Evolutionary conservation across 1,140 invertebrate genomes (phyloP).

Genomic region (Limonius californicus): DNA sequence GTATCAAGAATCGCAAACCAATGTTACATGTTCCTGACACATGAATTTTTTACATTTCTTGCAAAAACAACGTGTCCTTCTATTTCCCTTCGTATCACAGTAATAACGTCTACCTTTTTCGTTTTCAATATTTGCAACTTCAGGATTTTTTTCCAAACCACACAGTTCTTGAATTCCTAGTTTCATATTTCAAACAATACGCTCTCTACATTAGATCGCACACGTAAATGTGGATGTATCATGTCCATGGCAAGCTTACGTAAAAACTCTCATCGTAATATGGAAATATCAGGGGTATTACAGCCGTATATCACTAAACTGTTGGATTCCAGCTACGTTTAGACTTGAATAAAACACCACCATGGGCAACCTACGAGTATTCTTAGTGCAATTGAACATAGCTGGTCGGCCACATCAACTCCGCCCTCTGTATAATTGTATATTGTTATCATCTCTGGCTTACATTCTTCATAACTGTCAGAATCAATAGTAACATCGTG

Average conservation of each 20-base stretch:
- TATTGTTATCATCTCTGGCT: neutral
- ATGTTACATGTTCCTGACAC: neutral
- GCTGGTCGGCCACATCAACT: neutral
- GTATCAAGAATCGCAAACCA: too few species aligned
- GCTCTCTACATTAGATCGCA: too few species aligned
- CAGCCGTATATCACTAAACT: neutral
- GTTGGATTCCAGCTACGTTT: neutral
- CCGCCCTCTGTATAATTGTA: neutral
- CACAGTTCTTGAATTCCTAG: neutral
- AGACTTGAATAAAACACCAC: neutral
- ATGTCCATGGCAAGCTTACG: too few species aligned
- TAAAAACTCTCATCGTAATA: neutral
- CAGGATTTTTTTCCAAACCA: too few species aligned
- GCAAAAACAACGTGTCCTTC: neutral
- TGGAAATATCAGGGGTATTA: neutral
- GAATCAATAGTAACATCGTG: neutral
- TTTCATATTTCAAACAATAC: neutral
- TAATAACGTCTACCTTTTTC: neutral
- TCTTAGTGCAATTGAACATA: neutral
- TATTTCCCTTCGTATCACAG: neutral
- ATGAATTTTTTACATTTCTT: neutral
- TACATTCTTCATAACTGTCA: neutral
- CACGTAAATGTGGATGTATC: too few species aligned
- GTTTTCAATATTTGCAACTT: too few species aligned
- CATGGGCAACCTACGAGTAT: neutral